Conservation (phyloP, 1,140 invertebrate genomes). For the Anastrepha obliqua region DNA sequence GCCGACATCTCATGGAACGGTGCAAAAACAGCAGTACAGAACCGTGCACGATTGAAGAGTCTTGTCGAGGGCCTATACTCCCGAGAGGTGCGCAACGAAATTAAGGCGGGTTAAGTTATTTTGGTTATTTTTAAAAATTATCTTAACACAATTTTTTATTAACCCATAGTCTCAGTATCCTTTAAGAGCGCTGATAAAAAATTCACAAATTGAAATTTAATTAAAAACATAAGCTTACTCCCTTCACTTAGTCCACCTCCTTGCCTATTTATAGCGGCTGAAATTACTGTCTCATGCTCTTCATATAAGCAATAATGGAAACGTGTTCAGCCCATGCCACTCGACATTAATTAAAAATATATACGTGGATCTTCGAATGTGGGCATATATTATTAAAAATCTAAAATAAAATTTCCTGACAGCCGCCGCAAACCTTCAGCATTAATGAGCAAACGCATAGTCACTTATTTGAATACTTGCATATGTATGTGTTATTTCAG, state of each 20-base stretch:
- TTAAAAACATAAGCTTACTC: slow-evolving; percentile 24
- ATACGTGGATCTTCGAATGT: not conserved
- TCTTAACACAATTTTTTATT: too few species aligned
- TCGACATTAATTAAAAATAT: slow-evolving; percentile 72
- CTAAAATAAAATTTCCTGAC: slow-evolving; percentile 68
- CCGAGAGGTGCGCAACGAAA: too few species aligned
- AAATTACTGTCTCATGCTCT: not conserved
- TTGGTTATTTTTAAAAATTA: too few species aligned
- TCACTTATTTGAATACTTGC: slow-evolving; percentile 37
- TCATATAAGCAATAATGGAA: not conserved
- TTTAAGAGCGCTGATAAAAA: not conserved
- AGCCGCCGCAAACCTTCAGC: not conserved
- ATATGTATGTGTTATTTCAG: not conserved
- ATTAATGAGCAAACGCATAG: slow-evolving; percentile 10
- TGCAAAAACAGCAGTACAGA: too few species aligned
- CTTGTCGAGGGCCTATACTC: too few species aligned
- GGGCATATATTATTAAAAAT: slow-evolving; percentile 70
- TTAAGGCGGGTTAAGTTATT: too few species aligned
- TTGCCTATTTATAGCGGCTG: not conserved
- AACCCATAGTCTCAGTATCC: too few species aligned
- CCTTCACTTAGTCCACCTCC: not conserved
- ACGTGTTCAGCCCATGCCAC: slow-evolving; percentile 11
- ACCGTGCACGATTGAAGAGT: too few species aligned
- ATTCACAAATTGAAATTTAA: slow-evolving; percentile 44
- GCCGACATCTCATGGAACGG: too few species aligned